Conservation (phyloP, 2,797 vertebrate genomes). For the Allochrocebus solatus region DNA sequence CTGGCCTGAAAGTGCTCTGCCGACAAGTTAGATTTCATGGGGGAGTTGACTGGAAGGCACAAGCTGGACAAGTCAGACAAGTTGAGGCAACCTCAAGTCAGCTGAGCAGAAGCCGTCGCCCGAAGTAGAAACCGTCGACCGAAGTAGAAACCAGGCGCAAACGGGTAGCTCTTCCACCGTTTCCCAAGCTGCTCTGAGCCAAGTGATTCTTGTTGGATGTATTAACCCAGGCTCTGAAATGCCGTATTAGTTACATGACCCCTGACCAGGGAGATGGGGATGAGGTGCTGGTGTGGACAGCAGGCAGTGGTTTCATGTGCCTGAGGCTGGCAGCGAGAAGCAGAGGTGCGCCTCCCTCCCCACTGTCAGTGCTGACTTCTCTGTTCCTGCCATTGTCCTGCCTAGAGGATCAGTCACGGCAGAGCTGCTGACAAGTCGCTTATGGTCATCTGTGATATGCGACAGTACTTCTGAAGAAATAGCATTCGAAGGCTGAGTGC, state of each 20-base stretch:
- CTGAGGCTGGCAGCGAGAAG: background rate
- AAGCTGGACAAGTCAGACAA: background rate
- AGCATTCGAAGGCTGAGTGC: background rate
- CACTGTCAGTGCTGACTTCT: background rate
- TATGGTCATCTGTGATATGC: background rate
- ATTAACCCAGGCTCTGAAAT: conserved; percentile 9
- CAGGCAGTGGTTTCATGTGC: background rate
- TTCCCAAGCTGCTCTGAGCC: background rate
- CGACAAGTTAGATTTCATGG: background rate
- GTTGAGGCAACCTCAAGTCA: background rate
- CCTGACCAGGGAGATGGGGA: background rate
- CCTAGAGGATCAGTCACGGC: no score
- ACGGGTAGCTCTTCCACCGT: background rate
- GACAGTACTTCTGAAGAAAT: background rate
- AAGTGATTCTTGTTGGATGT: background rate
- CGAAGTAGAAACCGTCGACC: background rate
- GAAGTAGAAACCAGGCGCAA: conserved; percentile 27
- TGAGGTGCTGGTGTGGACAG: no score
- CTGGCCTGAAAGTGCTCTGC: background rate
- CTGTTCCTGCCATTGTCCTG: background rate
- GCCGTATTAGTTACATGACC: background rate
- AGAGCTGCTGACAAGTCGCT: background rate
- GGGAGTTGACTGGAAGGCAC: background rate
- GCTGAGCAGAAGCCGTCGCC: background rate
- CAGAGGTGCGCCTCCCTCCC: background rate